phyloP scores from a whole-genome alignment of 1,140 invertebrate genomes.

The Acromyrmex charruanus region DNA sequence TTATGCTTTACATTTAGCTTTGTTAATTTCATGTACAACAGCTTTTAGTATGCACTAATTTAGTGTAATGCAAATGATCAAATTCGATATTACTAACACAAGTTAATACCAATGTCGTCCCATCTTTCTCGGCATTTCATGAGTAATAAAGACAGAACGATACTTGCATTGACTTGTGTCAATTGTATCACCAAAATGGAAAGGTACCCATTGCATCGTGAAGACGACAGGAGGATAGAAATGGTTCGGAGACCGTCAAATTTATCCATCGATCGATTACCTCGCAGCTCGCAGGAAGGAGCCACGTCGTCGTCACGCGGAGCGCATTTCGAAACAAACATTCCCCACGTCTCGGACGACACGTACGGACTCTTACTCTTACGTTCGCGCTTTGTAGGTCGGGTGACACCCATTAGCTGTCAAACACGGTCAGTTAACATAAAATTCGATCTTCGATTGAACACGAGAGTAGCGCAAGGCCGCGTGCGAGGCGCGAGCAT shows the following conservation, averaged over 20 bases:
- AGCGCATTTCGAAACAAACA: background rate
- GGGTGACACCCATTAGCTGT: conserved; percentile 77
- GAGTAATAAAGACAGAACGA: too few relatives aligned
- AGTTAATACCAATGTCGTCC: too few relatives aligned
- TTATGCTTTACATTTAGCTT: too few relatives aligned
- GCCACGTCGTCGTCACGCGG: background rate
- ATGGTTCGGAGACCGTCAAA: background rate
- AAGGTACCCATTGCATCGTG: background rate
- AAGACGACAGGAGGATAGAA: background rate
- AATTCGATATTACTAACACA: too few relatives aligned
- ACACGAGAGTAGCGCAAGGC: background rate
- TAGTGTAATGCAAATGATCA: too few relatives aligned
- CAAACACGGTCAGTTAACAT: conserved; percentile 51
- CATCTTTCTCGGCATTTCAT: too few relatives aligned
- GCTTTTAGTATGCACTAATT: too few relatives aligned
- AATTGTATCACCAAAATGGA: too few relatives aligned
- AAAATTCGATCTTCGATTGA: background rate
- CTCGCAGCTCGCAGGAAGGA: background rate
- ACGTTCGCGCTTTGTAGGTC: conserved; percentile 34
- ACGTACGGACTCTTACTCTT: background rate
- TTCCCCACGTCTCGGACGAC: conserved; percentile 1
- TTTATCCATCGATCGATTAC: conserved; percentile 26
- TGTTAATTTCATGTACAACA: too few relatives aligned
- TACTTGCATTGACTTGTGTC: too few relatives aligned
- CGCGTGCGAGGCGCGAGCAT: conserved; percentile 10